These are phyloP conservation scores for Noctua fimbriata DNA, from an alignment of 2,888 invertebrate species.

Conservation along the genomic window DNA sequence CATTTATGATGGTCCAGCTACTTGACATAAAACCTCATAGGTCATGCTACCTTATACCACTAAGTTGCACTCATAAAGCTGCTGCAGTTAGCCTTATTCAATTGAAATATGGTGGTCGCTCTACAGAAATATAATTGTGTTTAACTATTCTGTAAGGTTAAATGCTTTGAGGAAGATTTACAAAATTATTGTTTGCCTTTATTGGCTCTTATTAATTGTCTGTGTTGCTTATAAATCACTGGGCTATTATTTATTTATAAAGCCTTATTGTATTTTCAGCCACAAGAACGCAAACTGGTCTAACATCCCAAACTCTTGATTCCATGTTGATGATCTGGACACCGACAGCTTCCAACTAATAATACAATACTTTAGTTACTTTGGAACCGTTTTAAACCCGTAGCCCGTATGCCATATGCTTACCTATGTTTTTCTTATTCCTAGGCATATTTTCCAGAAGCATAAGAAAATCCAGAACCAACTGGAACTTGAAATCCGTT, in stretches of 20 bases:
- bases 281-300: background rate
- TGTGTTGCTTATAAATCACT: constrained; percentile 4
- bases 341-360: background rate
- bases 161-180: constrained; percentile 49
- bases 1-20: constrained; percentile 39
- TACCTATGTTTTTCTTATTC: background rate
- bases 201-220: constrained; percentile 3
- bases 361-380: background rate
- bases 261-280: background rate
- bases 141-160: constrained; percentile 11
- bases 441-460: background rate
- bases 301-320: background rate
- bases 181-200: constrained; percentile 33
- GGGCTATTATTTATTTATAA: constrained; percentile 14
- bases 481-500: constrained; percentile 13
- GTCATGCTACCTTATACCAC: constrained; percentile 27
- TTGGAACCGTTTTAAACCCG: background rate
- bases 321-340: background rate
- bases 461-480: background rate
- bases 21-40: constrained; percentile 48
- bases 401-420: background rate
- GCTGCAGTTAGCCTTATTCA: constrained; percentile 26
- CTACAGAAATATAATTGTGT: constrained; percentile 14
- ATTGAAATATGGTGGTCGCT: constrained; percentile 14
- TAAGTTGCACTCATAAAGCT: constrained; percentile 5